A percentile compares a stretch with the other conserved stretches of the same genome.
These are phyloP conservation scores for Eriosoma lanigerum DNA, from an alignment of 1,140 invertebrate genomes.

Conservation along the genomic window DNA sequence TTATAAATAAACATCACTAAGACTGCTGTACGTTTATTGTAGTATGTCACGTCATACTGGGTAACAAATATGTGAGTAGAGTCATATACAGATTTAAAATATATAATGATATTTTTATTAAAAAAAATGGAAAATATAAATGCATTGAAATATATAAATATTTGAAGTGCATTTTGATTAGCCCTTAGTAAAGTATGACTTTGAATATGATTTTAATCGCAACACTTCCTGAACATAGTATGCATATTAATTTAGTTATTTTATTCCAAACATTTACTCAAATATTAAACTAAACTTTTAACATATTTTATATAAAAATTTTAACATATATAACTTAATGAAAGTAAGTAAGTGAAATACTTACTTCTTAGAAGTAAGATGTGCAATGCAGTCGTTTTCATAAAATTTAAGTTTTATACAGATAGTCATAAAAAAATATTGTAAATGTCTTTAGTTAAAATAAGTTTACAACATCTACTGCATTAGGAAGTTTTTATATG, in stretches of 20 bases:
- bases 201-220: constrained; percentile 11
- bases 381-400: not conserved
- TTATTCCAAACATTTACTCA: constrained; percentile 1
- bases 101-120: no score
- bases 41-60: no score
- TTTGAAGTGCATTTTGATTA: not conserved
- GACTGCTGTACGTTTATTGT: no score
- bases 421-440: constrained; percentile 7
- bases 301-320: not conserved
- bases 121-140: not conserved
- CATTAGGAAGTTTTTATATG: constrained; percentile 12
- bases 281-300: not conserved
- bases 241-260: constrained; percentile 14
- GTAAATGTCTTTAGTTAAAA: constrained; percentile 15
- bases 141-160: no score
- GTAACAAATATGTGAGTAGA: no score
- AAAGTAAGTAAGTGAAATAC: no score
- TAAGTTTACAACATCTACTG: constrained; percentile 3
- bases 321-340: not conserved
- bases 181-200: not conserved
- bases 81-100: no score
- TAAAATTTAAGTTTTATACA: constrained; percentile 35
- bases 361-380: not conserved
- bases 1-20: no score
- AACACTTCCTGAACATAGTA: not conserved